Percentiles rank a stretch among this genome's conserved stretches.
Evolutionary conservation across 2,113 vertebrate species (phyloP).

Genomic region (Mesitornis unicolor): DNA sequence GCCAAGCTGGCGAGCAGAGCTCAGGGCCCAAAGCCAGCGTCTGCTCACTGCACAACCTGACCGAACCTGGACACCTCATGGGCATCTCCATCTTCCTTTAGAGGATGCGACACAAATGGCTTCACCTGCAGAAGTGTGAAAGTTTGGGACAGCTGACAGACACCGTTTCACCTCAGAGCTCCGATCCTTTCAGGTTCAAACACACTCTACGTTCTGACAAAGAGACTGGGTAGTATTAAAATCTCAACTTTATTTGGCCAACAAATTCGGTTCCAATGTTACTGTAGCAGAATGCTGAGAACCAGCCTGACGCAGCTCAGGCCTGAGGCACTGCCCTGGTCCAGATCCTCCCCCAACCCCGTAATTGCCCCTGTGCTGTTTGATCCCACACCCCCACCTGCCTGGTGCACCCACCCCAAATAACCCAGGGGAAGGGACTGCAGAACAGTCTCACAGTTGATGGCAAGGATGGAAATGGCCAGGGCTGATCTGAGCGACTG

Average conservation of each 20-base stretch:
- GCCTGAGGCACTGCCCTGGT: background rate
- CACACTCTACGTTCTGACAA: background rate
- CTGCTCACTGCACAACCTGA: background rate
- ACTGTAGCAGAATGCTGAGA: conserved; percentile 83
- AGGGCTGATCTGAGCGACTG: too few relatives aligned
- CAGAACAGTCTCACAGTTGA: conserved; percentile 4
- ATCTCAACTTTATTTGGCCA: conserved; percentile 94
- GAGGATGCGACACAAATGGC: background rate
- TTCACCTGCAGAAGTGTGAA: background rate
- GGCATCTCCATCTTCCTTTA: too few relatives aligned
- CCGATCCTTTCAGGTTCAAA: background rate
- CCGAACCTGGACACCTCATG: rapidly evolving
- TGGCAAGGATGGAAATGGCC: background rate
- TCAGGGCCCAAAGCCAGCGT: too few relatives aligned
- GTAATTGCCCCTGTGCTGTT: background rate
- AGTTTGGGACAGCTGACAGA: background rate
- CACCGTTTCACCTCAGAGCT: background rate
- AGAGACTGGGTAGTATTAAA: conserved; percentile 64
- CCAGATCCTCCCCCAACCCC: conserved; percentile 15
- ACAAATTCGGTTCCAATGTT: conserved; percentile 83
- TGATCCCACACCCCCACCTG: conserved; percentile 6
- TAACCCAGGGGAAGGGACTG: background rate
- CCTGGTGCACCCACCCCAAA: background rate
- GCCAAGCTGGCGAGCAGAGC: background rate
- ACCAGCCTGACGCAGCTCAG: conserved; percentile 6